Conservation (phyloP, 2,113 vertebrate species). For the Pseudorasbora parva region DNA sequence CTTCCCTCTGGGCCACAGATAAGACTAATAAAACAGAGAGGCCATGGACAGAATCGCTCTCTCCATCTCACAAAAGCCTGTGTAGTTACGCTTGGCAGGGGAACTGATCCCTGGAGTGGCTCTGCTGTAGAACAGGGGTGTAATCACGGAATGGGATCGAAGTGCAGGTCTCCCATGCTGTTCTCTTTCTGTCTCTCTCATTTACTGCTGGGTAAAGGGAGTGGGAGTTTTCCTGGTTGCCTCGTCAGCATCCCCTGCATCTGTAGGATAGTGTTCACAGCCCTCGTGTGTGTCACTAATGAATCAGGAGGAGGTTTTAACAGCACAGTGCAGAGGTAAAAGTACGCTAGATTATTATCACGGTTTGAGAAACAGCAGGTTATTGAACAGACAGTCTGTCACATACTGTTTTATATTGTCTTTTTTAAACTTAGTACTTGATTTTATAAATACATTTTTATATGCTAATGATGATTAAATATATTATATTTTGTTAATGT, state of each 20-base stretch:
- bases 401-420: neutral
- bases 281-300: slow-evolving; percentile 21
- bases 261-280: neutral
- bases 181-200: slow-evolving; percentile 27
- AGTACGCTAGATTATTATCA: neutral
- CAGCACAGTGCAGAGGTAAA: neutral
- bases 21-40: slow-evolving; percentile 45
- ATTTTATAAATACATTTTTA: neutral
- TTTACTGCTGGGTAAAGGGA: slow-evolving; percentile 32
- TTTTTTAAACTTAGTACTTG: neutral
- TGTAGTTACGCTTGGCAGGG: slow-evolving; percentile 39
- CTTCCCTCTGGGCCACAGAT: slow-evolving; percentile 37
- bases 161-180: slow-evolving; percentile 33
- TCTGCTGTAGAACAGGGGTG: slow-evolving; percentile 23
- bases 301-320: neutral
- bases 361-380: neutral
- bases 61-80: slow-evolving; percentile 39
- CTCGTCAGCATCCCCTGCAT: slow-evolving; percentile 20
- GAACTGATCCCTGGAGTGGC: slow-evolving; percentile 39
- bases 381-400: neutral
- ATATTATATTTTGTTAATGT: neutral
- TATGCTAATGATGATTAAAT: neutral
- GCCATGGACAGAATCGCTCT: slow-evolving; percentile 31
- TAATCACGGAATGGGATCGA: slow-evolving; percentile 31
- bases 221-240: slow-evolving; percentile 21